Conservation (phyloP, 1,140 invertebrate genomes). For the Batillaria attramentaria region DNA sequence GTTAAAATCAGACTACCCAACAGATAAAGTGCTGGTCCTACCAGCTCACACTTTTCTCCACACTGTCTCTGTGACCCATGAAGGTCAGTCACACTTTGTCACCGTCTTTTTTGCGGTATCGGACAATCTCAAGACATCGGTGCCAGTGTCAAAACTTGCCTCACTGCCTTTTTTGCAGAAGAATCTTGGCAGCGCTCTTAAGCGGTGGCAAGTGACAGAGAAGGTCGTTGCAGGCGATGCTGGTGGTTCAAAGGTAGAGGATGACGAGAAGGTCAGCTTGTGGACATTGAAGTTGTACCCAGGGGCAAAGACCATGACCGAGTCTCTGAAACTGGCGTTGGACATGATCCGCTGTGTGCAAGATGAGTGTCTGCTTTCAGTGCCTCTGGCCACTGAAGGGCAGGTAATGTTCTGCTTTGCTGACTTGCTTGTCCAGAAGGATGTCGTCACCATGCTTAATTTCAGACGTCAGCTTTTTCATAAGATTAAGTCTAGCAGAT, state of each 20-base stretch:
- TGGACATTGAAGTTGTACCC: slow-evolving; percentile 71
- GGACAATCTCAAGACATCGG: slow-evolving; percentile 70
- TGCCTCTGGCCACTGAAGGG: background rate
- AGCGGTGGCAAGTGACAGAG: slow-evolving; percentile 23
- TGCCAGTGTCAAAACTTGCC: slow-evolving; percentile 21
- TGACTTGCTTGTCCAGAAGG: slow-evolving; percentile 55
- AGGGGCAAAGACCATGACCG: slow-evolving; percentile 54
- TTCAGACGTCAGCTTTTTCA: slow-evolving; percentile 57
- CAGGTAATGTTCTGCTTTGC: slow-evolving; percentile 54
- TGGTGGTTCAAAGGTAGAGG: slow-evolving; percentile 9
- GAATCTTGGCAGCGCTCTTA: slow-evolving; percentile 47
- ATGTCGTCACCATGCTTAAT: slow-evolving; percentile 61
- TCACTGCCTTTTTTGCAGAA: slow-evolving; percentile 58
- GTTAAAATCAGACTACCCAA: background rate
- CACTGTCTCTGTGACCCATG: slow-evolving; percentile 65
- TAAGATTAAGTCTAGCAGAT: slow-evolving; percentile 37
- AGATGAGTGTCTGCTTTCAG: slow-evolving; percentile 30
- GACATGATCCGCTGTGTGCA: slow-evolving; percentile 33
- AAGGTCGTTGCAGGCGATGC: slow-evolving; percentile 22
- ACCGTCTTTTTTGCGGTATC: slow-evolving; percentile 69
- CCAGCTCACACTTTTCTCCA: slow-evolving; percentile 69
- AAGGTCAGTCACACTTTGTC: slow-evolving; percentile 59
- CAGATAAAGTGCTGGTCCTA: slow-evolving; percentile 44
- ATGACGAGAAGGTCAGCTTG: slow-evolving; percentile 49
- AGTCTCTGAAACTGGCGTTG: slow-evolving; percentile 64